Evolutionary conservation across 1,140 invertebrate genomes (phyloP).

Genomic region (Hyles vespertilio): DNA sequence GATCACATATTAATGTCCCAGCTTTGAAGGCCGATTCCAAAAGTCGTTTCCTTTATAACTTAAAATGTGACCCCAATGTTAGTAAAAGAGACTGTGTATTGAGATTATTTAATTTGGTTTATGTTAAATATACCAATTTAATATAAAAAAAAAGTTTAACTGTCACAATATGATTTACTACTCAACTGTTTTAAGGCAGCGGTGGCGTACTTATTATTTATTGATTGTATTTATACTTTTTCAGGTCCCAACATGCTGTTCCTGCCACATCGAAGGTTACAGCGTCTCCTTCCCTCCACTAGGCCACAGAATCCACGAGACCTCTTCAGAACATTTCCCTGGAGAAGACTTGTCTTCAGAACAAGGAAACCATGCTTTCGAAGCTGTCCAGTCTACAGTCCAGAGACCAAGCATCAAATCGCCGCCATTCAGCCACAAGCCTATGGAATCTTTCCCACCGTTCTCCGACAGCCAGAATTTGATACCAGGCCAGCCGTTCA

Average conservation of each 20-base stretch:
- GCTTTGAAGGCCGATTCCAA: too few species aligned
- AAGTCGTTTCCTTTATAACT: too few species aligned
- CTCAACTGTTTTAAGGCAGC: too few species aligned
- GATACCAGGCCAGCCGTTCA: conserved; percentile 46
- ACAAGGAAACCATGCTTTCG: conserved; percentile 61
- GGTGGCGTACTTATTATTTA: background rate
- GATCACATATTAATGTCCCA: too few species aligned
- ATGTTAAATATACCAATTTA: too few species aligned
- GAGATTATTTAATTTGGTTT: too few species aligned
- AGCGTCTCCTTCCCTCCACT: conserved; percentile 80
- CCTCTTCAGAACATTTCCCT: conserved; percentile 67
- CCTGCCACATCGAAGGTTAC: conserved; percentile 88
- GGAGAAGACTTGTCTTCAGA: conserved; percentile 68
- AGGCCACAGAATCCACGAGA: conserved; percentile 58
- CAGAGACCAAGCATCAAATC: conserved; percentile 49
- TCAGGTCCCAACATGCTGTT: conserved; percentile 88
- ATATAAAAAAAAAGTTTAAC: too few species aligned
- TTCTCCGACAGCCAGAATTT: conserved; percentile 58
- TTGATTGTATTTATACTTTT: conserved; percentile 13
- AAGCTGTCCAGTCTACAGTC: conserved; percentile 57
- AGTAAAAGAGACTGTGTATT: too few species aligned
- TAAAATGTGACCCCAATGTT: too few species aligned
- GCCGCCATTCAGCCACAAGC: conserved; percentile 48
- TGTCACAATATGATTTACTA: too few species aligned
- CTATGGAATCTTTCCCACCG: conserved; percentile 46